phyloP scores from a whole-genome alignment of 2,113 vertebrate genomes.

The Odobenus rosmarus region DNA sequence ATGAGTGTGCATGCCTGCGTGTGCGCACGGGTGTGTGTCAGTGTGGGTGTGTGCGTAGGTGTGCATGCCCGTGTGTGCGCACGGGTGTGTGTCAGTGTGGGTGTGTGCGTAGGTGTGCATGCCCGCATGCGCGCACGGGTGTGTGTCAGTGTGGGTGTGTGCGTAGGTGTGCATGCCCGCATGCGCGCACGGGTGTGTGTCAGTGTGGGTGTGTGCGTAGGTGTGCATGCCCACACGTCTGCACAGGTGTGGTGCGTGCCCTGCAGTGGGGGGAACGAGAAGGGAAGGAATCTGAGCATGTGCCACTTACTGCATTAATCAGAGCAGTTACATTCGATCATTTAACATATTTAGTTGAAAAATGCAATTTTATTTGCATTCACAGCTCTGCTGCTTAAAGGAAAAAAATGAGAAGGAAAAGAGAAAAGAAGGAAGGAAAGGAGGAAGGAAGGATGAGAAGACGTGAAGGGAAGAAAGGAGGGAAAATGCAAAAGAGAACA shows the following conservation, averaged over 20 bases:
- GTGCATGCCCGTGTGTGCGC: no score
- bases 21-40: background rate
- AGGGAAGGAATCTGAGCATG: background rate
- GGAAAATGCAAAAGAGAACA: background rate
- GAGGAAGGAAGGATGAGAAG: background rate
- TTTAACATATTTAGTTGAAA: background rate
- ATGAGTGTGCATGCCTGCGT: no score
- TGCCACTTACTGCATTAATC: background rate
- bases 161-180: no score
- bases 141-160: accelerated
- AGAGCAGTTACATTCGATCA: background rate
- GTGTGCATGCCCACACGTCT: no score
- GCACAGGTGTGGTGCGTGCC: background rate
- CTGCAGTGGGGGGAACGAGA: background rate
- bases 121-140: background rate
- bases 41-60: background rate
- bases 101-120: no score
- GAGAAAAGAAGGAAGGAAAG: background rate
- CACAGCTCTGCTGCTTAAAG: background rate
- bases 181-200: background rate
- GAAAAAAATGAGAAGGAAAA: background rate
- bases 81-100: background rate
- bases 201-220: background rate
- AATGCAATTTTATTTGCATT: background rate
- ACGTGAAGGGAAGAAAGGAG: background rate